Conservation (phyloP, 2,797 vertebrate species). For the Alouatta caraya region DNA sequence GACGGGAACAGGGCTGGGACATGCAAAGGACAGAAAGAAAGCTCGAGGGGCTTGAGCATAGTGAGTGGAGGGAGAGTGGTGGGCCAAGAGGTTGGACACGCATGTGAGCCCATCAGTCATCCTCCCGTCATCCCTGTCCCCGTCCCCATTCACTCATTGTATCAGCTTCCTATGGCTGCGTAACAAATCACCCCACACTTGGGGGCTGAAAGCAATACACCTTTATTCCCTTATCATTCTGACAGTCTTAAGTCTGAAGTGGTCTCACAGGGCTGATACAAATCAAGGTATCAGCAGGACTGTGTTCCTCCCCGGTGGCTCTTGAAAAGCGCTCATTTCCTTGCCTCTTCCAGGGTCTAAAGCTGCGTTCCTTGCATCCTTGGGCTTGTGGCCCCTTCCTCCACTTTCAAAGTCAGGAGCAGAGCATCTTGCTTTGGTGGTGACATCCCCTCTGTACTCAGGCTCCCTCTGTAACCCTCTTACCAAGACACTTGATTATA, state of each 20-base stretch:
- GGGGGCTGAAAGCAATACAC: not conserved
- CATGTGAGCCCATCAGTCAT: not conserved
- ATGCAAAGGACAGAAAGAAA: not conserved
- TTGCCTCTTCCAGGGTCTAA: not conserved
- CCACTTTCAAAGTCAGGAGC: not conserved
- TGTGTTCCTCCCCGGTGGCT: too few species aligned
- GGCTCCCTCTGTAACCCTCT: not conserved
- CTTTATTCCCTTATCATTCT: not conserved
- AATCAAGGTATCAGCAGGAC: not conserved
- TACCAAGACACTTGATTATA: not conserved
- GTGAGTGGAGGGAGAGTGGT: too few species aligned
- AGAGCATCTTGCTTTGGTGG: rapidly evolving
- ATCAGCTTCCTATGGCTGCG: not conserved
- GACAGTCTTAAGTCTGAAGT: not conserved
- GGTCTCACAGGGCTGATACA: not conserved
- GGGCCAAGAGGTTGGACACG: rapidly evolving
- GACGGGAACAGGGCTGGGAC: not conserved
- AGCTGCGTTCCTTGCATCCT: not conserved
- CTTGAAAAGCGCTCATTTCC: not conserved
- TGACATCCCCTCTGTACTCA: not conserved
- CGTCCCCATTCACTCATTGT: rapidly evolving
- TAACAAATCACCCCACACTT: not conserved
- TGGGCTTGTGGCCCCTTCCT: not conserved
- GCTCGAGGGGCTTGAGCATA: not conserved
- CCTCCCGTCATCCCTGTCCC: not conserved